These are phyloP conservation scores for Pelodiscus sinensis DNA, from an alignment of 2,113 vertebrate species.

Conservation along the genomic window DNA sequence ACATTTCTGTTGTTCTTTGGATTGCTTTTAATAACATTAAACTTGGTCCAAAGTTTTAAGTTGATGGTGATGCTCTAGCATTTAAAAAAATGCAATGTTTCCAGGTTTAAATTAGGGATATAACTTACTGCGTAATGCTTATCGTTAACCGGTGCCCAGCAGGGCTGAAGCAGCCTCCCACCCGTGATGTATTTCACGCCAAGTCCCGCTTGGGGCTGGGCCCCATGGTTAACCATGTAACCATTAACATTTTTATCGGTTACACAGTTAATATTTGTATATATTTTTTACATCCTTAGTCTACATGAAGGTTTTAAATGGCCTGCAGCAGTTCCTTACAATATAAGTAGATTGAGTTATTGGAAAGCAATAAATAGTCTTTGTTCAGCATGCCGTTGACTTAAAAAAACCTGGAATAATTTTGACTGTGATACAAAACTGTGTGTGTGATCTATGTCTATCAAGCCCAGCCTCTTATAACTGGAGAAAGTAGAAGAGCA, in stretches of 20 bases:
- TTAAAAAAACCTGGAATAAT: neutral
- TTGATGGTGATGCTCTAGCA: neutral
- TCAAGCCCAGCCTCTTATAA: neutral
- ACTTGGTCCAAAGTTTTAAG: neutral
- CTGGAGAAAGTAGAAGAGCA: neutral
- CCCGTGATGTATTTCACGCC: too few relatives aligned
- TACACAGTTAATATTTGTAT: too few relatives aligned
- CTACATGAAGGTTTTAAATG: neutral
- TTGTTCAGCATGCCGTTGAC: neutral
- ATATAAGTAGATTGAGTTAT: too few relatives aligned
- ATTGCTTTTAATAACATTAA: neutral
- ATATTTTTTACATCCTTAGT: too few relatives aligned
- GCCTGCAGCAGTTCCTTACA: neutral
- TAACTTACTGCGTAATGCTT: too few relatives aligned
- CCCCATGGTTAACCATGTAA: too few relatives aligned
- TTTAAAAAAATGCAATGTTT: neutral
- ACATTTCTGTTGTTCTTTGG: neutral
- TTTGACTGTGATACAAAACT: neutral
- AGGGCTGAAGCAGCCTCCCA: too few relatives aligned
- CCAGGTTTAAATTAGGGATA: neutral
- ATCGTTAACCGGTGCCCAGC: too few relatives aligned
- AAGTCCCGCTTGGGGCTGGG: too few relatives aligned
- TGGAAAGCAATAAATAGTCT: neutral
- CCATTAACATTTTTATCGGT: too few relatives aligned
- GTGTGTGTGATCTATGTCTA: neutral